A percentile compares a stretch with the other conserved stretches of the same genome.
These are phyloP conservation scores for Propithecus deckenii DNA, from an alignment of 2,797 vertebrate genomes.

Conservation along the genomic window DNA sequence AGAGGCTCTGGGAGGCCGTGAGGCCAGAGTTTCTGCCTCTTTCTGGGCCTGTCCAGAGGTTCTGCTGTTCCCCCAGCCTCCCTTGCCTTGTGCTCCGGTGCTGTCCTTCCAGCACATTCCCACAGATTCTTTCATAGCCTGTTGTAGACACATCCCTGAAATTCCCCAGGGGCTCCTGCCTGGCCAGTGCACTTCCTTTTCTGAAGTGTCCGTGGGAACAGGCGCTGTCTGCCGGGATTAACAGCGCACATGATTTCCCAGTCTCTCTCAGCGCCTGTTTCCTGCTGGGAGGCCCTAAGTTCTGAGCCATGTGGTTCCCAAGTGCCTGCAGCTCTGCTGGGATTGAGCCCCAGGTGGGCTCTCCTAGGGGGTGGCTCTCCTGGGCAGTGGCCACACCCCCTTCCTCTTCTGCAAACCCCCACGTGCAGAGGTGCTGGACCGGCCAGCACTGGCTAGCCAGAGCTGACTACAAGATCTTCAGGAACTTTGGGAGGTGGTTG, in stretches of 20 bases:
- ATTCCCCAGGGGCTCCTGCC: background rate
- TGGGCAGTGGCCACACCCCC: background rate
- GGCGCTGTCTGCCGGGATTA: background rate
- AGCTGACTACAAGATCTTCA: background rate
- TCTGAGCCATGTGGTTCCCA: background rate
- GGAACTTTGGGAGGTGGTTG: background rate
- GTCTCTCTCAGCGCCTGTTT: background rate
- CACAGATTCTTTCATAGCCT: conserved; percentile 40
- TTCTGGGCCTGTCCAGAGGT: background rate
- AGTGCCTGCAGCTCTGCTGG: background rate
- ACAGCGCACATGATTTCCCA: background rate
- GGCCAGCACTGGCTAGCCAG: background rate
- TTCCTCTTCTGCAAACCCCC: background rate
- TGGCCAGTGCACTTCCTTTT: conserved; percentile 14
- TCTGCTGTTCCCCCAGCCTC: background rate
- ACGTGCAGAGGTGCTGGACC: background rate
- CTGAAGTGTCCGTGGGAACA: conserved; percentile 44
- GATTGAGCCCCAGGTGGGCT: background rate
- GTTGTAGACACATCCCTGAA: conserved; percentile 31
- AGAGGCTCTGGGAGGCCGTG: accelerated
- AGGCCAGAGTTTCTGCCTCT: background rate
- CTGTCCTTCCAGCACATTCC: conserved; percentile 35
- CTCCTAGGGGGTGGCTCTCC: background rate
- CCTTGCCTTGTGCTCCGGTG: background rate
- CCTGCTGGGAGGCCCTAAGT: background rate